These are phyloP conservation scores for Drosophila recens DNA, from an alignment of 2,888 invertebrate species.

Conservation along the genomic window DNA sequence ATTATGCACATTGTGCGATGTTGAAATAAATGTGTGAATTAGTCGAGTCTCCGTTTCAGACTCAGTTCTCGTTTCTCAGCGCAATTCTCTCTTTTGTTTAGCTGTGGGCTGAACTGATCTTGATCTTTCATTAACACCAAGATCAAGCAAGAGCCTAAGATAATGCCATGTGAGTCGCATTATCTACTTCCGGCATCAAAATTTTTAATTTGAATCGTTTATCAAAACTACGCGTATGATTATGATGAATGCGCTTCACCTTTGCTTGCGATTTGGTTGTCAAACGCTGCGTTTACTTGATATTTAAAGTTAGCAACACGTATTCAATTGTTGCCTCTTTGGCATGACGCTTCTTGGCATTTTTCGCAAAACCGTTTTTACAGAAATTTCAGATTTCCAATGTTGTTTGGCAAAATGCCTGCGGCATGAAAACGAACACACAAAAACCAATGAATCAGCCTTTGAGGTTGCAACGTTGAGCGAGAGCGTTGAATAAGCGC, in stretches of 20 bases:
- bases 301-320: conserved; percentile 31
- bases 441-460: conserved; percentile 41
- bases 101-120: conserved; percentile 42
- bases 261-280: not conserved
- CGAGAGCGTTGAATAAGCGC: conserved; percentile 7
- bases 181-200: conserved; percentile 43
- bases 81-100: conserved; percentile 14
- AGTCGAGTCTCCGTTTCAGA: conserved; percentile 15
- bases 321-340: conserved; percentile 4
- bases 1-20: conserved; percentile 27
- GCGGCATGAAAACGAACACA: conserved; percentile 8
- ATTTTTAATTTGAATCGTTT: conserved; percentile 34
- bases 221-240: conserved; percentile 5
- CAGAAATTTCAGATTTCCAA: not conserved
- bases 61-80: conserved; percentile 20
- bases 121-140: conserved; percentile 61
- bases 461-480: conserved; percentile 6
- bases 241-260: conserved; percentile 5
- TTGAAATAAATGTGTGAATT: conserved; percentile 56
- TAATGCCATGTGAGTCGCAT: conserved; percentile 12
- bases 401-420: conserved; percentile 42
- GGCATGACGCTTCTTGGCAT: conserved; percentile 18
- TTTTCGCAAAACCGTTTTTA: conserved; percentile 12
- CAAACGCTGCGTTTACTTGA: conserved; percentile 23
- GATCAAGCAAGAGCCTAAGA: conserved; percentile 25